phyloP scores from a whole-genome alignment of 2,797 vertebrate species.

The Platalea minor region DNA sequence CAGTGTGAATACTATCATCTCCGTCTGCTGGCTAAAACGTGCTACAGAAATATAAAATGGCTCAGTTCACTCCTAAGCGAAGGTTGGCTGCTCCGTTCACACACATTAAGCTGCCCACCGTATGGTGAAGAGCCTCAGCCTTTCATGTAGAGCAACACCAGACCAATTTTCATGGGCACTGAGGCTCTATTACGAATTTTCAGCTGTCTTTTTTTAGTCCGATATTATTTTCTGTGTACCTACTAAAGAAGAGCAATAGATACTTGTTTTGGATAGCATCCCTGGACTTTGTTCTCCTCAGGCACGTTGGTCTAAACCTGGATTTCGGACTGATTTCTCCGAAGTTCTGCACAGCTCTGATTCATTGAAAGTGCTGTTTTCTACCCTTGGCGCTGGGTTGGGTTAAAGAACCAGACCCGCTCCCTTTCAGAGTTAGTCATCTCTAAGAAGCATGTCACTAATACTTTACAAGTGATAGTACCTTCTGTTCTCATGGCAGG shows the following conservation, averaged over 20 bases:
- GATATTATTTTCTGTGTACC: not conserved
- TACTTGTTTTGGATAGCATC: not conserved
- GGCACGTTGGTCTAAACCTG: not conserved
- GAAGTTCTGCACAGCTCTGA: not conserved
- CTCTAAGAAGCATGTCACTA: not conserved
- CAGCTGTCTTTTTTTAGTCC: not conserved
- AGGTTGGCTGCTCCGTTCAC: not conserved
- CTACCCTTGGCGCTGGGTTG: not conserved
- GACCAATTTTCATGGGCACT: not conserved
- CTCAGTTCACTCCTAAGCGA: not conserved
- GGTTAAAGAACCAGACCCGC: not conserved
- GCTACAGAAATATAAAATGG: not conserved
- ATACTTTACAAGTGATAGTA: not conserved
- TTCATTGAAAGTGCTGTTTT: not conserved
- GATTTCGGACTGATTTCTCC: not conserved
- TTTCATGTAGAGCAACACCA: not conserved
- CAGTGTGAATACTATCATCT: not conserved
- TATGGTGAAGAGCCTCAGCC: not conserved
- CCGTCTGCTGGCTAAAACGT: not conserved
- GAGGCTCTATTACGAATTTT: not conserved
- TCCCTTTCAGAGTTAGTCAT: not conserved
- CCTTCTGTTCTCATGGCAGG: not conserved
- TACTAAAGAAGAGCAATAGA: not conserved
- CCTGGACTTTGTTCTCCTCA: not conserved
- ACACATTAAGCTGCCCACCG: not conserved